A percentile compares a stretch with the other conserved stretches of the same genome.
phyloP scores from a whole-genome alignment of 1,140 invertebrate species.

The Drosophila kepulauana region DNA sequence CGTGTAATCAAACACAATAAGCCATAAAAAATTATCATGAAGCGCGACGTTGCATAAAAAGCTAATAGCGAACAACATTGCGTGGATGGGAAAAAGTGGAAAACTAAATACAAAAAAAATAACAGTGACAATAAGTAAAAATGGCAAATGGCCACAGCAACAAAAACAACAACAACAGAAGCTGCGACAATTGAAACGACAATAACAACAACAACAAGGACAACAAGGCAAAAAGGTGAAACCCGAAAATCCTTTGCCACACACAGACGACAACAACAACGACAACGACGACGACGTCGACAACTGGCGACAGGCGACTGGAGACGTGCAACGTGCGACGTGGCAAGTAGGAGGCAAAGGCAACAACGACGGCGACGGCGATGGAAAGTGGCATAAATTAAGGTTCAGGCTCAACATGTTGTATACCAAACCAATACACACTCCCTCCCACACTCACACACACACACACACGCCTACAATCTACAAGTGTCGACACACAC shows the following conservation, averaged over 20 bases:
- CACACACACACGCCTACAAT: conserved; percentile 17
- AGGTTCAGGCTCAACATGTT: conserved; percentile 63
- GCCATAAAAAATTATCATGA: conserved; percentile 78
- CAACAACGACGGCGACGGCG: conserved; percentile 14
- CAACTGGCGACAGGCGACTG: conserved; percentile 42
- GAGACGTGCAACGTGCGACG: not conserved
- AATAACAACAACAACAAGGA: conserved; percentile 13
- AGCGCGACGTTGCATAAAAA: conserved; percentile 54
- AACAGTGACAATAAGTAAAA: conserved; percentile 45
- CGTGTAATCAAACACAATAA: conserved; percentile 82
- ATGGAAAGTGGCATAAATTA: conserved; percentile 75
- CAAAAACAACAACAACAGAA: conserved; percentile 5
- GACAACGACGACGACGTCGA: conserved; percentile 26
- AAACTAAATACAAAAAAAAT: conserved; percentile 35
- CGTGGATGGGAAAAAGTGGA: conserved; percentile 15
- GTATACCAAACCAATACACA: conserved; percentile 45
- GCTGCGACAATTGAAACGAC: conserved; percentile 6
- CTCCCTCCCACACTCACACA: conserved; percentile 20
- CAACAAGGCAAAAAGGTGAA: conserved; percentile 62
- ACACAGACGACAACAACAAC: conserved; percentile 60
- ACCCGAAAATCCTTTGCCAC: conserved; percentile 74
- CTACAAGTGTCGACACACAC: conserved; percentile 68
- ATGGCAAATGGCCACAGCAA: conserved; percentile 13
- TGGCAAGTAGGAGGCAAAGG: not conserved
- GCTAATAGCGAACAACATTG: conserved; percentile 25